Conservation (phyloP, 2,888 invertebrate species). For the Heliconius cydno region DNA sequence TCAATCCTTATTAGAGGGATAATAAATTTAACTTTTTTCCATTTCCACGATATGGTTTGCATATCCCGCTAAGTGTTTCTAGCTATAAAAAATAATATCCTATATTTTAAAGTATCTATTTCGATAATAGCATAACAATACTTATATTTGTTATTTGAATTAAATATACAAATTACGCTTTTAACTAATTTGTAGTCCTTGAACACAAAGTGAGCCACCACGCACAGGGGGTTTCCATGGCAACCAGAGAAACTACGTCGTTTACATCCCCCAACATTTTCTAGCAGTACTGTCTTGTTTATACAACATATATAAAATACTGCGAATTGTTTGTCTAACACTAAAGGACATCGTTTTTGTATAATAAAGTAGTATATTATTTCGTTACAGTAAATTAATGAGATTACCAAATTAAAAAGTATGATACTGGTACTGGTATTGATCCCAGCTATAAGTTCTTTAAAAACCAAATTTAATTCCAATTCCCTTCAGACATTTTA, state of each 20-base stretch:
- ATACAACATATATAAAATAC: neutral
- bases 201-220: conserved; percentile 57
- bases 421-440: neutral
- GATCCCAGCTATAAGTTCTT: neutral
- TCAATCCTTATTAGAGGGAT: neutral
- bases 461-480: neutral
- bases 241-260: conserved; percentile 77
- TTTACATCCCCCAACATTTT: conserved; percentile 63
- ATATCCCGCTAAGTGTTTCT: neutral
- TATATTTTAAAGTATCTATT: neutral
- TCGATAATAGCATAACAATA: neutral
- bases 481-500: neutral
- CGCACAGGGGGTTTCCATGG: conserved; percentile 78
- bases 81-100: neutral
- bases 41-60: neutral
- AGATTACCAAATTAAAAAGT: neutral
- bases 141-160: neutral
- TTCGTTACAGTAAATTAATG: neutral
- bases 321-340: neutral
- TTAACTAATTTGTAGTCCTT: conserved; percentile 60
- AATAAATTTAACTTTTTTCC: neutral
- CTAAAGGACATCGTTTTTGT: neutral
- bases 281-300: conserved; percentile 31
- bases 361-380: neutral
- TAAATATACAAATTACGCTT: neutral